Evolutionary conservation across 2,113 vertebrate genomes (phyloP), one percentile per base, ranked within the genome.

Genomic region (Gadus chalcogrammus): DNA sequence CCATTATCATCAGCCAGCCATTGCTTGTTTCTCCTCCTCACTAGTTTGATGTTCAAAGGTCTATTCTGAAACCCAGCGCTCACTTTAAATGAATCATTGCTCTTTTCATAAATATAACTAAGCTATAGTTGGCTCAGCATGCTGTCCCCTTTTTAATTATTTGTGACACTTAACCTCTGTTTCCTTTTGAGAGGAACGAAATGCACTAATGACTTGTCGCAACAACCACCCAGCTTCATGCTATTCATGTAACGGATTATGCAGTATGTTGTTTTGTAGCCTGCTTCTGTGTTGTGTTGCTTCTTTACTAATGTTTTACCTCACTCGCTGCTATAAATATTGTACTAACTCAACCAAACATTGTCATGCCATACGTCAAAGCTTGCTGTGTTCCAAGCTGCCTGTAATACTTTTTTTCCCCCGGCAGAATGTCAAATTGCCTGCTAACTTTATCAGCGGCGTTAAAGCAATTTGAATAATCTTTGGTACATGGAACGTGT

Each of bases 371-470:
- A 79, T 62, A 28, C 77, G 64, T 79, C 42, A 2, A 48, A 84
- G 82, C 86, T 87, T 77, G 84, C 70, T 42, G 73, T 85, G 61
- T 67, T 70, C 77, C 62, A 81, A 79, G 79, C 81, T 84, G 81
- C 79, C 76, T 87, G 76, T 77, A 61, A 22, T 61, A 31, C 15
- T 13, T 9, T 48, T 48, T 48, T 48, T 9, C 2, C 12, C 42
- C 11, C 42, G 2, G 12, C 12, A 48, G 42, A 48, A 48, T 48
- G 42, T 48, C 42, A 48, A 48, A 13, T 48, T 9, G 8, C 42
- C 42, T 48, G 42, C 42, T 13, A 9, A 48, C 42, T 48, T 48
- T 48, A 13, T 48, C 5, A 13, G 6, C 12, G 42, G 42, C 42
- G 2, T 48, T 9, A 48, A 7, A 48, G 42, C 8, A 48, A 48